Percentiles rank a stretch among this genome's conserved stretches.
Conservation (phyloP, 1,140 invertebrate genomes). For the Amphibalanus amphitrite region DNA sequence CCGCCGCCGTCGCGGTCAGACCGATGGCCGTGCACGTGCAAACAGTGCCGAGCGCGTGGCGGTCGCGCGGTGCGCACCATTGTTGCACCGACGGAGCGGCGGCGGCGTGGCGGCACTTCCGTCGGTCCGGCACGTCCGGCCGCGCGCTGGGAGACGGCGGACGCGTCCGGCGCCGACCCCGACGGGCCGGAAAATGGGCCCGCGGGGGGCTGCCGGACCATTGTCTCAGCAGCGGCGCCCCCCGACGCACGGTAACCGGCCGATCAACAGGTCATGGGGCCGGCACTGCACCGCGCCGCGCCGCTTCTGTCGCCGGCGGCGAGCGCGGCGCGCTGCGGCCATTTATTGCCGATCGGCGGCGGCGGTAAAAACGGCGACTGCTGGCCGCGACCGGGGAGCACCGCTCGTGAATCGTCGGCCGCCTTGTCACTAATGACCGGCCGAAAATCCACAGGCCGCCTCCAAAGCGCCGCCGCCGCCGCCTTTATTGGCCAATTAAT, state of each 20-base stretch:
- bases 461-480: not conserved
- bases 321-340: not conserved
- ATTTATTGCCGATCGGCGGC: not conserved
- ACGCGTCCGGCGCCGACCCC: too few species aligned
- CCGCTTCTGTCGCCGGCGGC: not conserved
- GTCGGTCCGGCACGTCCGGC: not conserved
- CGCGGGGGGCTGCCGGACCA: too few species aligned
- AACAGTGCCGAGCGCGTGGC: too few species aligned
- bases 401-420: not conserved
- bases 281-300: too few species aligned
- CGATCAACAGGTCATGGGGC: not conserved
- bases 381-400: too few species aligned
- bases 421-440: not conserved
- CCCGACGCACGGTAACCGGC: not conserved
- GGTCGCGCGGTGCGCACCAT: too few species aligned
- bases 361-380: not conserved
- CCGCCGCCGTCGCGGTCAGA: too few species aligned
- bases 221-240: not conserved
- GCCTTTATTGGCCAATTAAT: not conserved
- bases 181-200: not conserved
- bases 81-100: too few species aligned
- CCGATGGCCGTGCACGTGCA: too few species aligned
- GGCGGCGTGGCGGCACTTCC: not conserved
- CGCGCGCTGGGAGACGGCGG: not conserved
- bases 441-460: not conserved